Evolutionary conservation across 2,113 vertebrate genomes (phyloP), one percentile per base, ranked within the genome.

Genomic region (Athene cunicularia): DNA sequence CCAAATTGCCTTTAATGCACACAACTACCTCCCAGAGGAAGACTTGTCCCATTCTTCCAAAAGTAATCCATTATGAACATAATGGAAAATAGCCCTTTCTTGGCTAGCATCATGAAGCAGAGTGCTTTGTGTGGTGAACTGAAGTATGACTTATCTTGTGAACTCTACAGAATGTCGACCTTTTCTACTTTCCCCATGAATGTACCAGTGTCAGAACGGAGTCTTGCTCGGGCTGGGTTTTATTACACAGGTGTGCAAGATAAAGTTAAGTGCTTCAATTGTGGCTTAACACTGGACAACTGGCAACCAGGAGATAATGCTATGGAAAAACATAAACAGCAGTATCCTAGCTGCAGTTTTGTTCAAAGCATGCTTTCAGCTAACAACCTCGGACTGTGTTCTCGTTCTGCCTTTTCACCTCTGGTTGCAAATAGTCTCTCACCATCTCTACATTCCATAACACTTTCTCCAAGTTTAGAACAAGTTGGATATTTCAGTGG

Each of bases 251-350:
- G 99, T 3, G 84, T 98, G 43, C 98, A 98, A 2, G 99, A 99
- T 96, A 98, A 98, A 27, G 99, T 99, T 19, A 98, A 99, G 87
- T 99, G 99, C 95, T 99, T 99, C 97, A 98, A 96, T 64, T 99
- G 99, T 89, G 99, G 99, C 7, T 97, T 99, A 83, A 99, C 98
- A 2, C 90, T 99, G 53, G 99, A 99, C 67, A 99, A 98, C 95
- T 99, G 99, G 99, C 99, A 99, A 91, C 97, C 96, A 4, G 99
- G 99, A 28, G 99, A 99, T 97, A 99, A 98, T 80, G 99, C 99
- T 3, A 95, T 98, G 30, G 99, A 99, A 63, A 99, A 99, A 90
- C 99, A 99, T 63, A 98, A 98, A 74, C 98, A 98, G 87, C 94
- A 99, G 26, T 99, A 98, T 84, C 99, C 99, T 6, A 98, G 98